Percentiles rank a stretch among this genome's conserved stretches.
These are phyloP conservation scores for Gnathonemus longibarbis DNA, from an alignment of 2,113 vertebrate genomes.

Conservation along the genomic window DNA sequence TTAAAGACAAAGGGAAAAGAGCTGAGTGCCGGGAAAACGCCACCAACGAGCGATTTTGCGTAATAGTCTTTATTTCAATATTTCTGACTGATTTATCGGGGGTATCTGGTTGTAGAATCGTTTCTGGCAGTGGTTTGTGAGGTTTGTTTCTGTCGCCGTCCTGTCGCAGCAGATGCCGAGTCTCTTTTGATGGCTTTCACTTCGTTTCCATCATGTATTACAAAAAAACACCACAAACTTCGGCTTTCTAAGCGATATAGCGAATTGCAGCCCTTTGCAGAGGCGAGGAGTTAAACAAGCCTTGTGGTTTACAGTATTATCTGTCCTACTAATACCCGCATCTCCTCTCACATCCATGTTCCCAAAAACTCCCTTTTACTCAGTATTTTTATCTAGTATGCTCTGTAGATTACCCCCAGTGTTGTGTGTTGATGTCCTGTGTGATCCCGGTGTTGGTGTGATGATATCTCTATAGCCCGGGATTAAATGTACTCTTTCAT, in stretches of 20 bases:
- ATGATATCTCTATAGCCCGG: background rate
- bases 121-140: background rate
- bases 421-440: background rate
- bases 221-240: background rate
- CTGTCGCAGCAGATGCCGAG: background rate
- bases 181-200: background rate
- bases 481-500: constrained; percentile 11
- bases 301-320: background rate
- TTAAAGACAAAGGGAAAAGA: constrained; percentile 1
- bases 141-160: background rate
- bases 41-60: background rate
- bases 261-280: background rate
- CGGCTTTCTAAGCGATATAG: background rate
- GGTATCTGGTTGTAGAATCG: background rate
- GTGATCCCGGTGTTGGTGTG: background rate
- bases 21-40: background rate
- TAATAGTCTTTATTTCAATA: background rate
- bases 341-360: background rate
- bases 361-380: background rate
- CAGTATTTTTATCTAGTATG: background rate
- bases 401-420: background rate
- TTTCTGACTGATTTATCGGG: background rate
- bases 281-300: background rate
- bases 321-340: background rate
- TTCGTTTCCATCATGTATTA: background rate